Conservation (phyloP, 2,888 invertebrate genomes). For the Thecocarcelia acutangulata region DNA sequence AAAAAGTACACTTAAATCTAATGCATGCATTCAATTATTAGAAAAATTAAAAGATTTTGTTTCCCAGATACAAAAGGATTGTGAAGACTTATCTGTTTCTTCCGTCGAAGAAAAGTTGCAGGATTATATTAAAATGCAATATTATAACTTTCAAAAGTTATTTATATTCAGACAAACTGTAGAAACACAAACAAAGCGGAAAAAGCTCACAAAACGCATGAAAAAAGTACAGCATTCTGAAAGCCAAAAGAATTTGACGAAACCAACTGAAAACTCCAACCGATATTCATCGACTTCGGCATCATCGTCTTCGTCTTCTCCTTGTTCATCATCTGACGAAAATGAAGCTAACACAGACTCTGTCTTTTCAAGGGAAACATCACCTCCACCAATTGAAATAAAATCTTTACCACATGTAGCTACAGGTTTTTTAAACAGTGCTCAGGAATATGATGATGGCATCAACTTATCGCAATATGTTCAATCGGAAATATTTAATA, state of each 20-base stretch:
- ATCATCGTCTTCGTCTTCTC: conserved; percentile 37
- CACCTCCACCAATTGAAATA: conserved; percentile 3
- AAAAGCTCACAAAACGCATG: conserved; percentile 68
- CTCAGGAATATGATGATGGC: conserved; percentile 73
- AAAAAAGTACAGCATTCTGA: conserved; percentile 71
- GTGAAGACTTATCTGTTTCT: conserved; percentile 61
- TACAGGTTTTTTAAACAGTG: conserved; percentile 13
- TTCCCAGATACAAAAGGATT: conserved; percentile 73
- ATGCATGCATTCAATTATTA: conserved; percentile 44
- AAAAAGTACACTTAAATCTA: background rate
- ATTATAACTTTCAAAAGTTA: conserved; percentile 68
- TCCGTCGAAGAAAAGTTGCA: conserved; percentile 71
- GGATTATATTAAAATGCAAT: conserved; percentile 71
- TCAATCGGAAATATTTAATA: conserved; percentile 73
- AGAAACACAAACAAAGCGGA: conserved; percentile 51
- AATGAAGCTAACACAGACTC: conserved; percentile 9
- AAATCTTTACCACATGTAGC: conserved; percentile 12
- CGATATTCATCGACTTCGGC: conserved; percentile 52
- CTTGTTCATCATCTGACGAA: conserved; percentile 44
- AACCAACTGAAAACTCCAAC: conserved; percentile 68
- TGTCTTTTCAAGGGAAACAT: background rate
- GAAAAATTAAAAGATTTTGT: conserved; percentile 72
- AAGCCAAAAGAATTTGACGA: conserved; percentile 71
- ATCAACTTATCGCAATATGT: conserved; percentile 74
- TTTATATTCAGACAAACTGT: conserved; percentile 62